Percentiles rank a stretch among this genome's conserved stretches.
Conservation (phyloP, 1,140 invertebrate species). For the Augochlora pura region DNA sequence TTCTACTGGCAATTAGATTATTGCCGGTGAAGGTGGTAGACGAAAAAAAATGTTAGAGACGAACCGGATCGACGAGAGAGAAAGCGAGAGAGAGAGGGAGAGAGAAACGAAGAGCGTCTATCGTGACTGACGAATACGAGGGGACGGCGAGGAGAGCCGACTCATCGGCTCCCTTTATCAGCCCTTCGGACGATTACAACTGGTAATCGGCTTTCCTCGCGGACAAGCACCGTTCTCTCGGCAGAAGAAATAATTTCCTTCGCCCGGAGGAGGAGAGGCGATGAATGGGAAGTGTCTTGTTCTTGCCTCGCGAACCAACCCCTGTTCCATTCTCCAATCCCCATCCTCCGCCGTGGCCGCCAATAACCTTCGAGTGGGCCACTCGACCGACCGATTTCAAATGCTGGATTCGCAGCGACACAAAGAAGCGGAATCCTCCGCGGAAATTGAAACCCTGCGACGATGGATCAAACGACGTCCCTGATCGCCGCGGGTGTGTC, state of each 20-base stretch:
- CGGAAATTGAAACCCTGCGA: background rate
- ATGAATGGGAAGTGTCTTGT: constrained; percentile 15
- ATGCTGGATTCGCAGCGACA: background rate
- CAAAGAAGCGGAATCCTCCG: background rate
- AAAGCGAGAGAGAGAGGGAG: background rate
- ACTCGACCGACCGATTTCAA: background rate
- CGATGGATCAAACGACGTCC: too few relatives aligned
- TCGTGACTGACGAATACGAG: constrained; percentile 34
- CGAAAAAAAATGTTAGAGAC: background rate
- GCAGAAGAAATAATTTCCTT: constrained; percentile 30
- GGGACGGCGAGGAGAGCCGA: background rate
- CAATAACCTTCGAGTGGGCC: background rate
- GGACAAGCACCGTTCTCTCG: constrained; percentile 12
- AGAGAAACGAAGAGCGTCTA: constrained; percentile 12
- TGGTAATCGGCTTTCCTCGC: constrained; percentile 48
- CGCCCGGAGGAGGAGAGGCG: background rate
- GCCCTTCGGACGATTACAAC: constrained; percentile 41
- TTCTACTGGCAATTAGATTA: constrained; percentile 21
- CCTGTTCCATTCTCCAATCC: too few relatives aligned
- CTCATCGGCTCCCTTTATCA: constrained; percentile 36
- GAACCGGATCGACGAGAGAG: too few relatives aligned
- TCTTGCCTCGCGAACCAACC: background rate
- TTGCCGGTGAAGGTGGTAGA: background rate
- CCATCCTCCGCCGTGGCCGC: background rate
- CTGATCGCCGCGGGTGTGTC: too few relatives aligned